These are phyloP conservation scores for Odontomyia ornata DNA, from an alignment of 2,888 invertebrate genomes.

Conservation along the genomic window DNA sequence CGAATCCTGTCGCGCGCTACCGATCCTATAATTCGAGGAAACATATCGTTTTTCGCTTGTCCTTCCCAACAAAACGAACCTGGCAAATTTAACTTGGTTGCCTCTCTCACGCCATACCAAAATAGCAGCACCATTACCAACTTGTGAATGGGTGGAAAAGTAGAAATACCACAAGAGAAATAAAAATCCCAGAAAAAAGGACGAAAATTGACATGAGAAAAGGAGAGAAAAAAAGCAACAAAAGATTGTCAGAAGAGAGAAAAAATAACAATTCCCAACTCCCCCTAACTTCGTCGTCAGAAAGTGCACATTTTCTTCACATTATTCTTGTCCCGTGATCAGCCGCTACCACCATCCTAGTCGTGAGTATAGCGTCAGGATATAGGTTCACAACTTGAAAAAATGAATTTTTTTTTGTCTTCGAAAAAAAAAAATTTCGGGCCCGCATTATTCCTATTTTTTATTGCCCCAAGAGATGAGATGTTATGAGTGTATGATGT, in stretches of 20 bases:
- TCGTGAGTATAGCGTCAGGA: too few species aligned
- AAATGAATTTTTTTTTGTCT: background rate
- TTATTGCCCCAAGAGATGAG: slow-evolving; percentile 28
- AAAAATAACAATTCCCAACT: slow-evolving; percentile 6
- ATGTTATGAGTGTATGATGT: slow-evolving; percentile 40
- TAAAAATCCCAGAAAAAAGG: slow-evolving; percentile 47
- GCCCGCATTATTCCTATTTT: slow-evolving; percentile 29
- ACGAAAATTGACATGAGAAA: slow-evolving; percentile 41
- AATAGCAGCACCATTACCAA: slow-evolving; percentile 36
- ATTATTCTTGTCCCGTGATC: background rate
- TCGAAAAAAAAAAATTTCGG: background rate
- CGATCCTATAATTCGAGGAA: slow-evolving; percentile 21
- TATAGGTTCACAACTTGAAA: too few species aligned
- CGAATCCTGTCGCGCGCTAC: slow-evolving; percentile 13
- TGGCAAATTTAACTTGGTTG: slow-evolving; percentile 8
- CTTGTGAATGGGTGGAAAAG: background rate
- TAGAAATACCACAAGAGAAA: slow-evolving; percentile 48
- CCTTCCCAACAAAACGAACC: slow-evolving; percentile 11
- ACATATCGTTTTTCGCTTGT: slow-evolving; percentile 32
- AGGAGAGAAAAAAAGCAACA: slow-evolving; percentile 48
- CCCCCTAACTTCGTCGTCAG: background rate
- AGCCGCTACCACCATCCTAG: too few species aligned
- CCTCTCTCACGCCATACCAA: slow-evolving; percentile 21
- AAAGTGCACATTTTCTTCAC: slow-evolving; percentile 36
- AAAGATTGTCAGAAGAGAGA: slow-evolving; percentile 44